Conservation (phyloP, 2,888 invertebrate species). For the Pristionchus exspectatus region DNA sequence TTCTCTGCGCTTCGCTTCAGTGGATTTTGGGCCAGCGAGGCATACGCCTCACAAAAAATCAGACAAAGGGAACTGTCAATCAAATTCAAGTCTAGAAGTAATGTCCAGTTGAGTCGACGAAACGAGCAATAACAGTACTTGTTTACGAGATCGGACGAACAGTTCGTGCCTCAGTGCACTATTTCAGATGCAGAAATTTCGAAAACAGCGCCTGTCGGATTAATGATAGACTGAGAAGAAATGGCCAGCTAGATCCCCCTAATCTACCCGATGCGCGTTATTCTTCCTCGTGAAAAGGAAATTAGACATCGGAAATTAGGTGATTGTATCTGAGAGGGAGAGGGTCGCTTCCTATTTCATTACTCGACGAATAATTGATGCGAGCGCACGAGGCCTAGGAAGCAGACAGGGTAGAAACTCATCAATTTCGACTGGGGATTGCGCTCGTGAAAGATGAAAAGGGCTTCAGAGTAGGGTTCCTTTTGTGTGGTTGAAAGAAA, state of each 20-base stretch:
- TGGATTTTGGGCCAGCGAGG: background rate
- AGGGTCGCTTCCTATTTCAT: constrained; percentile 42
- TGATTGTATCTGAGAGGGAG: constrained; percentile 37
- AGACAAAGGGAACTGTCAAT: background rate
- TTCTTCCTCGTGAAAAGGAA: background rate
- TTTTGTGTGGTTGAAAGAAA: background rate
- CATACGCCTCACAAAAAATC: background rate
- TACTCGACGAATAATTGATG: constrained; percentile 46
- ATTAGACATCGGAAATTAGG: constrained; percentile 47
- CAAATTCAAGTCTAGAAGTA: background rate
- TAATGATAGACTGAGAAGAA: background rate
- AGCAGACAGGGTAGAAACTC: constrained; percentile 11
- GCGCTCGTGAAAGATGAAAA: constrained; percentile 25
- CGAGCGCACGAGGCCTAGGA: background rate
- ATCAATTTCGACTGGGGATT: constrained; percentile 47
- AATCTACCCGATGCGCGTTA: background rate
- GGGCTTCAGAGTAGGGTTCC: background rate
- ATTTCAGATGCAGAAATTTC: background rate
- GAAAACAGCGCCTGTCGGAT: background rate
- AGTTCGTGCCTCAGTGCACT: background rate
- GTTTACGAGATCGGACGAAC: background rate
- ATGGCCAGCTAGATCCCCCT: background rate
- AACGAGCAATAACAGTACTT: background rate
- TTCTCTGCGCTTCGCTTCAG: constrained; percentile 24
- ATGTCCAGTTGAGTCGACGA: background rate